Evolutionary conservation across 2,888 invertebrate genomes (phyloP).

Genomic region (Spicauda simplicius): DNA sequence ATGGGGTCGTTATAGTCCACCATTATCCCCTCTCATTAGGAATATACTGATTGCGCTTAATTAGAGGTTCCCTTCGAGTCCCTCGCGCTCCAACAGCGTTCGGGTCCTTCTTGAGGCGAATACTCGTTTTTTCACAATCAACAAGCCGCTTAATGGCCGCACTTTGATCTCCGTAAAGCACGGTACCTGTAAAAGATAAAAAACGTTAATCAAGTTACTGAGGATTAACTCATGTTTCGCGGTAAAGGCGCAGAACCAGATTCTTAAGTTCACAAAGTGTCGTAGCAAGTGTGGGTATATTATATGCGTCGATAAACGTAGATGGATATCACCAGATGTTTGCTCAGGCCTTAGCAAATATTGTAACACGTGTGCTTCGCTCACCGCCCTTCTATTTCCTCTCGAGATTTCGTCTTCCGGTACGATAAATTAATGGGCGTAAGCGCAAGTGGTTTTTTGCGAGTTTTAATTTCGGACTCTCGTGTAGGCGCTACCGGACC

Average conservation of each 20-base stretch:
- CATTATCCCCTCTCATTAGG: slow-evolving; percentile 84
- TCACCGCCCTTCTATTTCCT: slow-evolving; percentile 79
- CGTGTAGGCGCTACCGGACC: slow-evolving; percentile 59
- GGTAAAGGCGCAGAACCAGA: slow-evolving; percentile 34
- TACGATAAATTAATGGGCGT: slow-evolving; percentile 76
- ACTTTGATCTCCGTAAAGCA: slow-evolving; percentile 79
- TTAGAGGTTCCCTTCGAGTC: slow-evolving; percentile 78
- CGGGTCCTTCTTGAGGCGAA: slow-evolving; percentile 70
- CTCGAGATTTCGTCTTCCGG: slow-evolving; percentile 84
- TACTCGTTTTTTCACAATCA: slow-evolving; percentile 81
- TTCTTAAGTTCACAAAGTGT: slow-evolving; percentile 25
- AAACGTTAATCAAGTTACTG: slow-evolving; percentile 40
- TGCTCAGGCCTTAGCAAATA: slow-evolving; percentile 79
- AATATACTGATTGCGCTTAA: slow-evolving; percentile 85
- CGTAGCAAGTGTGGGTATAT: slow-evolving; percentile 26
- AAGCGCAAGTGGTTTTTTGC: slow-evolving; percentile 62
- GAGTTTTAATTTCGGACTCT: slow-evolving; percentile 60
- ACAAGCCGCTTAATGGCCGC: slow-evolving; percentile 77
- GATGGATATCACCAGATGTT: slow-evolving; percentile 74
- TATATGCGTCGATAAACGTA: slow-evolving; percentile 45
- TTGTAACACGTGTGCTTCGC: slow-evolving; percentile 82
- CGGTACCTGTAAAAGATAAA: slow-evolving; percentile 74
- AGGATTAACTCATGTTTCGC: slow-evolving; percentile 36
- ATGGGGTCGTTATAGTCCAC: slow-evolving; percentile 80
- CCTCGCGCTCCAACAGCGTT: slow-evolving; percentile 71